Base-by-base conservation (phyloP, 2,888 invertebrate species). In the Cosmopolites sordidus region DNA sequence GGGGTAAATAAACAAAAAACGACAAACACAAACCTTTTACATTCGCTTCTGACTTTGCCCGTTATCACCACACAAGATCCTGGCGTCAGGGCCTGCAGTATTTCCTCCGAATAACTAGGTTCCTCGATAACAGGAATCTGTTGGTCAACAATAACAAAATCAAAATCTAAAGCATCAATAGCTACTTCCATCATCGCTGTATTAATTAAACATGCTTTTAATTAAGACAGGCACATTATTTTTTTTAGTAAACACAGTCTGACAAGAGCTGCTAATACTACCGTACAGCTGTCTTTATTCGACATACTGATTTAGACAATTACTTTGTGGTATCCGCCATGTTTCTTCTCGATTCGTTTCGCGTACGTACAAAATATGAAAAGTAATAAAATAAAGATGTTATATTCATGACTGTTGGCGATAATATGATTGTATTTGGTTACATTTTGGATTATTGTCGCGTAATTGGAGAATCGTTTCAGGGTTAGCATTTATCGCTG, bases 21-120 rank as follows among this genome's bases (percentile, higher is more conserved):
- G n/a, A n/a, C n/a, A n/a, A n/a, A 11, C 11, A 62, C 64, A 50
- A 55, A 69, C 69, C 69, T 69, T 54, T 62, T 61, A 54, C 69
- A 69, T 42, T 61, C 59, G 12, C 60, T 60, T 42, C 54, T 43
- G 16, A 68, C 48, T 1, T 47, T 53, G 27, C 65, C 69, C 17
- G 42, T 59, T n/a, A 71, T 48, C 51, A 59, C 55, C 37, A 71
- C 64, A 22, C 65, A 62, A 16, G 60, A 65, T 39, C 71, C 70
- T 12, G 61, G 56, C 6, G 47, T 41, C 12, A 69, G 58, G 27
- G 63, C 58, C 6, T 64, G 58, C 1, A 65, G 66, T 33, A 71
- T 58, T 17, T 68, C 64, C 42, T 65, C 63, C 14, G 48, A 44
- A 54, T 56, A 67, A 41, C 59, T 56, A 39, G 50, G 56, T 40